Conservation (phyloP, 2,797 vertebrate species). For the Aselliscus stoliczkanus region DNA sequence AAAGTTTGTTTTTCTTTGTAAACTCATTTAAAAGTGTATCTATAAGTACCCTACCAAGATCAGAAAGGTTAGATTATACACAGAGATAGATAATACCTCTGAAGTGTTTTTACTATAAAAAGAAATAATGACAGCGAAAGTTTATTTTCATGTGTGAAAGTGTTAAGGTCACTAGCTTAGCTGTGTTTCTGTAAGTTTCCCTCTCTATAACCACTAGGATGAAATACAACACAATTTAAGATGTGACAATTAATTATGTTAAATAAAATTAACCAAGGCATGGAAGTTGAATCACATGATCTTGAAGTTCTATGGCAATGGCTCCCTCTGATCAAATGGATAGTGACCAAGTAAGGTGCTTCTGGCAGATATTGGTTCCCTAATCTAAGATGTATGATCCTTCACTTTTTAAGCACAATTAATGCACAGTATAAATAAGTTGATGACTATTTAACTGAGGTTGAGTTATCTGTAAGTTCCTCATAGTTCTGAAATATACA, state of each 20-base stretch:
- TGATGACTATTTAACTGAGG: background rate
- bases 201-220: background rate
- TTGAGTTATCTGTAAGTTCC: background rate
- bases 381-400: background rate
- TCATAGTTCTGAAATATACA: background rate
- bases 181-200: background rate
- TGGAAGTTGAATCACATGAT: background rate
- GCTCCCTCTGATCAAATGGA: background rate
- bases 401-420: background rate
- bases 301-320: background rate
- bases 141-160: background rate
- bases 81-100: background rate
- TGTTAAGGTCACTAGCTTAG: background rate
- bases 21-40: background rate
- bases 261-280: background rate
- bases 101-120: conserved; percentile 5
- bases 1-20: background rate
- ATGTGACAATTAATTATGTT: background rate
- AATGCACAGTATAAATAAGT: background rate
- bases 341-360: background rate
- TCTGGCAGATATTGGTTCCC: background rate
- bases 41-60: conserved; percentile 3
- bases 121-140: background rate
- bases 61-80: background rate
- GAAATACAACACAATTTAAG: background rate